Evolutionary conservation across 2,888 invertebrate genomes (phyloP).

Genomic region (Nemotelus nigrinus): DNA sequence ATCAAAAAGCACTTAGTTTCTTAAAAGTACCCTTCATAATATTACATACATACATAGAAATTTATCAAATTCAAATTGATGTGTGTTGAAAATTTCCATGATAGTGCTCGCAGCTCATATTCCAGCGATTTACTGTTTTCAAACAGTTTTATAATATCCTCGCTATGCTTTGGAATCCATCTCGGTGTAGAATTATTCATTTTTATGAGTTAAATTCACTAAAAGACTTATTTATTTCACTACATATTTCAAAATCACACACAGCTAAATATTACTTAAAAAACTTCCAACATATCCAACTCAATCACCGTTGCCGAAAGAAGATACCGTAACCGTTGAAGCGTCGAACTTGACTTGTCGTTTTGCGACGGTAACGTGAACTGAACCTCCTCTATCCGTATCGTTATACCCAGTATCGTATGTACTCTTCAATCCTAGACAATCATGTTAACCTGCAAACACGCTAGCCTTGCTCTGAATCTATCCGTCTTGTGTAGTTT

Average conservation of each 20-base stretch:
- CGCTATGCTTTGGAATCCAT: constrained; percentile 57
- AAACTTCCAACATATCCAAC: not conserved
- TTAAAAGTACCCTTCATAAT: not conserved
- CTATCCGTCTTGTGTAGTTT: not conserved
- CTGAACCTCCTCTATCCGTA: not conserved
- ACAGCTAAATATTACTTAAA: not conserved
- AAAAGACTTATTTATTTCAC: not conserved
- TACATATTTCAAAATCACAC: not conserved
- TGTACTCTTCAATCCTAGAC: not conserved
- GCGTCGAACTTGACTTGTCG: not conserved
- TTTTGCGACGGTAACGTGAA: not conserved
- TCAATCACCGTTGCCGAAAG: not conserved
- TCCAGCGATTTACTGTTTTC: constrained; percentile 60
- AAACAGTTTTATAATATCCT: constrained; percentile 62
- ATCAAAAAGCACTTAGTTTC: not conserved
- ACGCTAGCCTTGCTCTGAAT: constrained; percentile 47
- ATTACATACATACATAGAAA: constrained; percentile 59
- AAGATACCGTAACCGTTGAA: not conserved
- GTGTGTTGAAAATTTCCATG: constrained; percentile 61
- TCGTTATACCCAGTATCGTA: not conserved
- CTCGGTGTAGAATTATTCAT: constrained; percentile 50
- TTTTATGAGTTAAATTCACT: not conserved
- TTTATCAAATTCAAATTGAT: constrained; percentile 62
- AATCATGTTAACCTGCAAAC: constrained; percentile 14
- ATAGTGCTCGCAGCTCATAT: constrained; percentile 60